Percentiles rank a stretch among this genome's conserved stretches.
Conservation (phyloP, 2,888 invertebrate species). For the Cryptus armator region DNA sequence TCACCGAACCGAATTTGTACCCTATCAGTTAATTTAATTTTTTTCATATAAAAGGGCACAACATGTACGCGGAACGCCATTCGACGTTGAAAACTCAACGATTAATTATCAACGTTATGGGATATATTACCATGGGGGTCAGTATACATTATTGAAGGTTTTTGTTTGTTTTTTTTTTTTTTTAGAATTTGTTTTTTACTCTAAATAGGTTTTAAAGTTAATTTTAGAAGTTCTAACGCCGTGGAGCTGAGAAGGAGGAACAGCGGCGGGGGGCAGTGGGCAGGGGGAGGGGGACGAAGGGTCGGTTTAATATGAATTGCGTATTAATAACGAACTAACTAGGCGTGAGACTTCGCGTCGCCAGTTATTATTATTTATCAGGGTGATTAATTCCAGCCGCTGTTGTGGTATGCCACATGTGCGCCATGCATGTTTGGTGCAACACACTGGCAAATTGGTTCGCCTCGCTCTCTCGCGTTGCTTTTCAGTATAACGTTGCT, state of each 20-base stretch:
- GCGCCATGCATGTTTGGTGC: conserved; percentile 73
- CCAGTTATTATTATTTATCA: conserved; percentile 84
- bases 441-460: conserved; percentile 64
- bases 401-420: conserved; percentile 80
- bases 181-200: no score
- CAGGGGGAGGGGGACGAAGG: conserved; percentile 42
- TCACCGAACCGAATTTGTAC: no score
- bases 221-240: conserved; percentile 40
- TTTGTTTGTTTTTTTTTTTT: no score
- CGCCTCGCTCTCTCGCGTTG: conserved; percentile 37
- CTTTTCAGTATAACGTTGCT: conserved; percentile 60
- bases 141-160: no score
- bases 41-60: no score
- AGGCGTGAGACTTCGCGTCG: conserved; percentile 75
- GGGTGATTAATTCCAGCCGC: conserved; percentile 82
- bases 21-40: no score
- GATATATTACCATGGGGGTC: no score
- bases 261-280: no score
- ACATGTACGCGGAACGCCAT: no score
- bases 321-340: conserved; percentile 84
- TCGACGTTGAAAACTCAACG: no score
- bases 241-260: conserved; percentile 1
- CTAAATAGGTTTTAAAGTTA: conserved; percentile 22
- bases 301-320: conserved; percentile 83
- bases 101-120: no score